Conservation (phyloP, 1,140 invertebrate species). For the Neodiprion lecontei region DNA sequence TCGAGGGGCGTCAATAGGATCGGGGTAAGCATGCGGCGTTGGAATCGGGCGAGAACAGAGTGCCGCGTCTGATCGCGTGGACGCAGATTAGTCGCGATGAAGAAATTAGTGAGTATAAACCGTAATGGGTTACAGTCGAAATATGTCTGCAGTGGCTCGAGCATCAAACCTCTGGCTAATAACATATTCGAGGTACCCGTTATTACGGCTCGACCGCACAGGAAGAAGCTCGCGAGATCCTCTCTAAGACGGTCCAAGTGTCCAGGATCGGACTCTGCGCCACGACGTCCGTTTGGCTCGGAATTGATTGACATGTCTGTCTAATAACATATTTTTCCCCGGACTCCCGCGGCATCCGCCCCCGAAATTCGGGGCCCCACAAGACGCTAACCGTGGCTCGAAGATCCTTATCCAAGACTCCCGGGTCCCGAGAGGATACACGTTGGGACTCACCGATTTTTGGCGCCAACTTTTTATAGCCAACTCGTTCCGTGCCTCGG, state of each 20-base stretch:
- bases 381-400: not conserved
- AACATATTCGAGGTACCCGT: constrained; percentile 40
- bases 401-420: not conserved
- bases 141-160: not conserved
- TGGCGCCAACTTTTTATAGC: too few relatives aligned
- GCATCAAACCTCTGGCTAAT: constrained; percentile 29
- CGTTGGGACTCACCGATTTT: too few relatives aligned
- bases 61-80: too few relatives aligned
- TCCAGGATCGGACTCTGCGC: not conserved
- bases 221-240: not conserved
- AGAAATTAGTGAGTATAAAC: too few relatives aligned
- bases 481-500: too few relatives aligned
- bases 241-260: not conserved
- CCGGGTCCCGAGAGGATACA: not conserved
- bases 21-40: too few relatives aligned
- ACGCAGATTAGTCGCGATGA: too few relatives aligned
- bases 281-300: constrained; percentile 25
- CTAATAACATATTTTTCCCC: constrained; percentile 38
- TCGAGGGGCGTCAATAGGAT: too few relatives aligned
- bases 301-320: constrained; percentile 44
- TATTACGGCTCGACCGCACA: constrained; percentile 33
- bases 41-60: too few relatives aligned
- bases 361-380: constrained; percentile 20
- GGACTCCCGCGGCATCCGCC: constrained; percentile 26
- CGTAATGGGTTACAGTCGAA: too few relatives aligned